Conservation (phyloP, 2,113 vertebrate genomes). For the Ophthalmotilapia sp. region DNA sequence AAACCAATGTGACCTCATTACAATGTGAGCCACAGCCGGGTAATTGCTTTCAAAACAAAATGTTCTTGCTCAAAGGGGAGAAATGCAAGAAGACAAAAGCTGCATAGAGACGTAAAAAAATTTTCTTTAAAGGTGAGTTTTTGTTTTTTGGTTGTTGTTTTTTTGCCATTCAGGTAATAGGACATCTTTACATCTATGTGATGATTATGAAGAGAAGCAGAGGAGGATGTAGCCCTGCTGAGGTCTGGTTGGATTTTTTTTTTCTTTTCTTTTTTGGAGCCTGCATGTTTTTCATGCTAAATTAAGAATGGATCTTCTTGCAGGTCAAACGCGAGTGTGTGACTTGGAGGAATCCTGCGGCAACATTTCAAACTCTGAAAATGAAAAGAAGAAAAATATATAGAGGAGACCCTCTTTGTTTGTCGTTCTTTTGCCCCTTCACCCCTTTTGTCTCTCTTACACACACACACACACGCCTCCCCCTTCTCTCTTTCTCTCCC, state of each 20-base stretch:
- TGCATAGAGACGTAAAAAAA: not conserved
- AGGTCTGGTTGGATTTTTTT: not conserved
- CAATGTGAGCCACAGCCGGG: conserved; percentile 25
- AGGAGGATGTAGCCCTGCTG: not conserved
- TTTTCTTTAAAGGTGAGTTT: not conserved
- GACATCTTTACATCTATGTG: not conserved
- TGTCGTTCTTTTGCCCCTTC: not conserved
- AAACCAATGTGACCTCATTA: conserved; percentile 52
- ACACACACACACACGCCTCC: not conserved
- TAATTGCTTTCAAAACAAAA: conserved; percentile 36
- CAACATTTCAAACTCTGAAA: conserved; percentile 26
- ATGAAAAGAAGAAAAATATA: not conserved
- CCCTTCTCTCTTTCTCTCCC: not conserved
- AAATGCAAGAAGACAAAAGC: not conserved
- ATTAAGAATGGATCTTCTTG: not conserved
- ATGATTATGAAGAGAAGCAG: not conserved
- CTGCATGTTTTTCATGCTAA: not conserved
- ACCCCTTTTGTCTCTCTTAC: not conserved
- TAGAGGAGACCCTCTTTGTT: conserved; percentile 32
- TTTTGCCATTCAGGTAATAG: not conserved
- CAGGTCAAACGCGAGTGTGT: conserved; percentile 7
- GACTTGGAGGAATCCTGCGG: conserved; percentile 5
- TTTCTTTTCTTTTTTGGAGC: not conserved
- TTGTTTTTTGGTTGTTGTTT: not conserved
- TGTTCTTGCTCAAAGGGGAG: conserved; percentile 5